These are phyloP conservation scores for Macrophya annulata DNA, from an alignment of 2,888 invertebrate genomes.

Conservation along the genomic window DNA sequence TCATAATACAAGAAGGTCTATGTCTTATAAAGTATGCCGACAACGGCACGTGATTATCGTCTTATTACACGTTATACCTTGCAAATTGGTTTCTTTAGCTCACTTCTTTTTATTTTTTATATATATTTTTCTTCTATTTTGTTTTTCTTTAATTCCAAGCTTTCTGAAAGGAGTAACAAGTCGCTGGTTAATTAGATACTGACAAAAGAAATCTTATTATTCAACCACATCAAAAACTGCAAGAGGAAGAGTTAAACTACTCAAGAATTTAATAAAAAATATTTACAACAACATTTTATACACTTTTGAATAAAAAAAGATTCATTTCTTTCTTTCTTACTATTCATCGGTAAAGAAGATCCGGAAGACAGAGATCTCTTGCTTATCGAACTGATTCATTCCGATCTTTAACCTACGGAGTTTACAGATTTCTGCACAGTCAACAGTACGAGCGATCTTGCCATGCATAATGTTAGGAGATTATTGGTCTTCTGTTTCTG, in stretches of 20 bases:
- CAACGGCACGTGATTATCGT: constrained; percentile 37
- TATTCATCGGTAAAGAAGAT: constrained; percentile 7
- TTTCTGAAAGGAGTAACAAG: constrained; percentile 9
- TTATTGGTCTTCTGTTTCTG: background rate
- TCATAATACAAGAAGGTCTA: background rate
- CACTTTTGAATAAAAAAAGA: background rate
- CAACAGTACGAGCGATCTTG: background rate
- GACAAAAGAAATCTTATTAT: background rate
- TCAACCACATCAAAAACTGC: background rate
- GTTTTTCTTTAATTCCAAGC: background rate
- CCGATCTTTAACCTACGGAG: background rate
- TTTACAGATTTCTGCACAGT: background rate
- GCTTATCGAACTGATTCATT: background rate
- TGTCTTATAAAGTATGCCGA: background rate
- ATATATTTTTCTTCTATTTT: no score
- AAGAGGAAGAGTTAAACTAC: background rate
- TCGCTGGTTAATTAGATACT: background rate
- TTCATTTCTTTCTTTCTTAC: background rate
- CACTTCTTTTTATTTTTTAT: background rate
- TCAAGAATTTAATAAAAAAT: background rate
- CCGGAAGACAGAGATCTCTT: background rate
- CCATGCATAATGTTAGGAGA: background rate
- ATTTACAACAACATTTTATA: background rate
- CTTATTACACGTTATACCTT: constrained; percentile 17
- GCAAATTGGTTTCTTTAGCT: constrained; percentile 12